These are phyloP conservation scores for Hyphantria cunea DNA, from an alignment of 1,140 invertebrate species.

Conservation along the genomic window DNA sequence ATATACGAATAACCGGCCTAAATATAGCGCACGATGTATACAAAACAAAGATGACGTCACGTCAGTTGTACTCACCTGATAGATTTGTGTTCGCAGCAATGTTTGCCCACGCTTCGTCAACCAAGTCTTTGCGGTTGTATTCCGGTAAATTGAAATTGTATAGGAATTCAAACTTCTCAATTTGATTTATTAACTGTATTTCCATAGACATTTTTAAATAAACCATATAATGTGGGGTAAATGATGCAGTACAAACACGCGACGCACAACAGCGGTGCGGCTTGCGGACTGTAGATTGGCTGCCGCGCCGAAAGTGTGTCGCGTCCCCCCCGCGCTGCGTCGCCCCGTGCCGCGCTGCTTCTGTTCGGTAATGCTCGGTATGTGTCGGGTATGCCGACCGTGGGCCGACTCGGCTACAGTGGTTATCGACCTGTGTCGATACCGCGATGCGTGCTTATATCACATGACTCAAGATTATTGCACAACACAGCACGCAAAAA, in stretches of 20 bases:
- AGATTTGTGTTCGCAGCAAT: slow-evolving; percentile 37
- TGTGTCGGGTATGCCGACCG: slow-evolving; percentile 8
- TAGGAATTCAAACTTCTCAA: slow-evolving; percentile 42
- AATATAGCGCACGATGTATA: slow-evolving; percentile 6
- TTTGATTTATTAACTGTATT: slow-evolving; percentile 43
- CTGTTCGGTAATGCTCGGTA: slow-evolving; percentile 2
- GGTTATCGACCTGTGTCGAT: slow-evolving; percentile 17
- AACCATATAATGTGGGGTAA: slow-evolving; percentile 19
- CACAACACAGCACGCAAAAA: too few species aligned
- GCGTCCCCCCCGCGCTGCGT: slow-evolving; percentile 28
- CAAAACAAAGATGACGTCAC: slow-evolving; percentile 3
- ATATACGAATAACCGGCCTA: background rate
- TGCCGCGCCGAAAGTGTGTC: slow-evolving; percentile 23
- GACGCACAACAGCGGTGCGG: slow-evolving; percentile 15
- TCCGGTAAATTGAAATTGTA: slow-evolving; percentile 43
- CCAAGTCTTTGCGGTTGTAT: slow-evolving; percentile 44
- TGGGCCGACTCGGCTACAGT: too few species aligned
- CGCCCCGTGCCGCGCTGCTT: slow-evolving; percentile 16
- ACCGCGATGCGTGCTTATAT: background rate
- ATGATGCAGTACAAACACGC: slow-evolving; percentile 6
- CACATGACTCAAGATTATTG: too few species aligned
- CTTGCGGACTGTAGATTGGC: slow-evolving; percentile 19
- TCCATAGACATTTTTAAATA: slow-evolving; percentile 39
- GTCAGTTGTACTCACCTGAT: slow-evolving; percentile 27
- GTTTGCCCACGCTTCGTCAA: slow-evolving; percentile 39